Evolutionary conservation across 2,888 invertebrate species (phyloP).

Genomic region (Sinodicranocentrus sp.): DNA sequence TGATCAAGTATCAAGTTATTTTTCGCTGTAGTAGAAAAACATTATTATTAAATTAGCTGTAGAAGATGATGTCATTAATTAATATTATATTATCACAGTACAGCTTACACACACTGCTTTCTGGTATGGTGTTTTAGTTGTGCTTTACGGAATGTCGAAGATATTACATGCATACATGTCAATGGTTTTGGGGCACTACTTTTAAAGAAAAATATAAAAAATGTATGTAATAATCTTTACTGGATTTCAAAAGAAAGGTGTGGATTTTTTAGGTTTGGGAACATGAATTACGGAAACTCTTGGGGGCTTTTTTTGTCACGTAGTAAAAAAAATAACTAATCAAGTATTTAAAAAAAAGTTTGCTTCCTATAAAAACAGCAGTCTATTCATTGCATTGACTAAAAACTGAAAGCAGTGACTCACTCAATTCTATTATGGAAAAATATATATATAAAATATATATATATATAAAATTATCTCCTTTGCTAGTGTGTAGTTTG

Average conservation of each 20-base stretch:
- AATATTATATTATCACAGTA: constrained; percentile 9
- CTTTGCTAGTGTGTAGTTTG: not conserved
- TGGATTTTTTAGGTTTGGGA: constrained; percentile 8
- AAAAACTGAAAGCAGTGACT: constrained; percentile 29
- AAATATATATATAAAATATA: not conserved
- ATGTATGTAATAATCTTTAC: not conserved
- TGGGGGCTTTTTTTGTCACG: constrained; percentile 14
- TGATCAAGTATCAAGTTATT: constrained; percentile 71
- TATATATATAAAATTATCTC: not conserved
- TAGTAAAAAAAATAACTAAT: constrained; percentile 7
- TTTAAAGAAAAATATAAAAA: not conserved
- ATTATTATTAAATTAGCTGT: constrained; percentile 9
- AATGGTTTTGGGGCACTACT: constrained; percentile 60
- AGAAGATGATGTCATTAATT: not conserved
- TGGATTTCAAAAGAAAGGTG: constrained; percentile 5
- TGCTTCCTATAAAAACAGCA: constrained; percentile 52
- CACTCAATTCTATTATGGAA: constrained; percentile 37
- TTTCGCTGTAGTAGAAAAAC: constrained; percentile 49
- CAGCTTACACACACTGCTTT: constrained; percentile 18
- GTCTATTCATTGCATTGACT: constrained; percentile 33
- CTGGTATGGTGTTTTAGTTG: constrained; percentile 21
- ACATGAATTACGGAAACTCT: constrained; percentile 10
- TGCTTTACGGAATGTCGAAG: constrained; percentile 3
- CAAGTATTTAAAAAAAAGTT: constrained; percentile 12
- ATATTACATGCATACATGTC: constrained; percentile 62